Percentiles rank a stretch among this genome's conserved stretches.
phyloP scores from a whole-genome alignment of 2,888 invertebrate species.

The Tetrapedia diversipes region DNA sequence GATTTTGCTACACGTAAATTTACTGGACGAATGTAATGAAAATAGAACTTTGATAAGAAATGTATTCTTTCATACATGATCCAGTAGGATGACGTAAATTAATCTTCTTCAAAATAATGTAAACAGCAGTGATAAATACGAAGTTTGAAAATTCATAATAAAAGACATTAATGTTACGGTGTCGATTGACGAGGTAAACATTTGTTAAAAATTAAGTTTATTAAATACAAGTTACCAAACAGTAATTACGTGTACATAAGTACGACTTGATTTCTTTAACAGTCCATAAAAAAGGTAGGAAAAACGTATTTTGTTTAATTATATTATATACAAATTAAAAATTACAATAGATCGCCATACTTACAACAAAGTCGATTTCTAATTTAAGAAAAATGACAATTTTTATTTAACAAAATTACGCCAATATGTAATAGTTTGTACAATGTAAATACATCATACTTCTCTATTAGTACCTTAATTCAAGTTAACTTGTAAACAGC shows the following conservation, averaged over 20 bases:
- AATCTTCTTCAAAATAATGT: constrained; percentile 6
- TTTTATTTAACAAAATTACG: constrained; percentile 1
- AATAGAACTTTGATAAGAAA: constrained; percentile 10
- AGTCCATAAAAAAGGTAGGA: constrained; percentile 52
- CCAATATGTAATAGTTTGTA: constrained; percentile 8
- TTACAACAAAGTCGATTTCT: constrained; percentile 12
- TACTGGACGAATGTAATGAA: constrained; percentile 22
- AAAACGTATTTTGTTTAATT: constrained; percentile 26
- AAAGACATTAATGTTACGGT: constrained; percentile 33
- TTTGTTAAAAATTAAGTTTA: constrained; percentile 63
- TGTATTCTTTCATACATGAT: constrained; percentile 30
- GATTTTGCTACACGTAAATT: constrained; percentile 20
- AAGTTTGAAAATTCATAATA: constrained; percentile 37
- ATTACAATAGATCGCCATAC: constrained; percentile 8
- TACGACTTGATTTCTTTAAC: constrained; percentile 37
- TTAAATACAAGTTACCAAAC: constrained; percentile 61
- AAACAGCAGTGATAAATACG: constrained; percentile 38
- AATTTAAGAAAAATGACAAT: constrained; percentile 1
- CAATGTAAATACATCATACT: background rate
- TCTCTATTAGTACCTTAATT: background rate
- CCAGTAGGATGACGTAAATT: constrained; percentile 18
- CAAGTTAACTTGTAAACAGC: background rate
- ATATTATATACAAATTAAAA: constrained; percentile 13
- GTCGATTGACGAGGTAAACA: constrained; percentile 34
- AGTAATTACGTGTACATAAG: constrained; percentile 33